These are phyloP conservation scores for Phataginus tetradactyla DNA, from an alignment of 2,797 vertebrate species.

Conservation along the genomic window DNA sequence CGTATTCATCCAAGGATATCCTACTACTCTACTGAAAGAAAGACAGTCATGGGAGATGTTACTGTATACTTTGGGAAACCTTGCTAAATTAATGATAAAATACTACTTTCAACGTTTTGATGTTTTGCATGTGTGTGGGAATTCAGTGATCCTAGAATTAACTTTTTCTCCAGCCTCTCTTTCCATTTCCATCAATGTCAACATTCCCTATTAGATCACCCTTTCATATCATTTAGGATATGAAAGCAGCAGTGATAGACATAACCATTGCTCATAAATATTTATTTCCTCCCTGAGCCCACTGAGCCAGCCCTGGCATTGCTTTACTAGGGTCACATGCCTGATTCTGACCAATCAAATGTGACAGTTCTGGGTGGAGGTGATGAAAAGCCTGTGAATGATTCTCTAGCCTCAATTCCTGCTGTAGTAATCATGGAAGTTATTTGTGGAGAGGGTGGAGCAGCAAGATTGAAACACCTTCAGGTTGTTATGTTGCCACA, in stretches of 20 bases:
- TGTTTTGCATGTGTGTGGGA: not conserved
- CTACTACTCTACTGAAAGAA: not conserved
- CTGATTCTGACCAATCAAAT: not conserved
- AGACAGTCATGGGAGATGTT: not conserved
- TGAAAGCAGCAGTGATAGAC: not conserved
- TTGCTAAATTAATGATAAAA: not conserved
- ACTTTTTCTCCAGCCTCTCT: not conserved
- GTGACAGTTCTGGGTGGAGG: not conserved
- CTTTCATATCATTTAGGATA: not conserved
- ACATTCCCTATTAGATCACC: not conserved
- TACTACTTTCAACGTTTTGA: not conserved
- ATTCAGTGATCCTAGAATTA: not conserved
- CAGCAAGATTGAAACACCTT: not conserved
- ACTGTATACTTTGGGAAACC: not conserved
- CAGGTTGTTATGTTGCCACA: not conserved
- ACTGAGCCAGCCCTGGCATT: not conserved
- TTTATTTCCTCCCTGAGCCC: not conserved
- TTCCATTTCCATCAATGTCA: not conserved
- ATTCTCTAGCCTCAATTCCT: not conserved
- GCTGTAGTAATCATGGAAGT: not conserved
- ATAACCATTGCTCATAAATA: not conserved
- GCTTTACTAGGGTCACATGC: not conserved
- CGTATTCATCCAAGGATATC: not conserved
- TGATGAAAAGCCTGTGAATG: not conserved
- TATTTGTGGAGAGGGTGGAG: not conserved